Base-by-base conservation (phyloP, 2,113 vertebrate species). In the Willisornis vidua region DNA sequence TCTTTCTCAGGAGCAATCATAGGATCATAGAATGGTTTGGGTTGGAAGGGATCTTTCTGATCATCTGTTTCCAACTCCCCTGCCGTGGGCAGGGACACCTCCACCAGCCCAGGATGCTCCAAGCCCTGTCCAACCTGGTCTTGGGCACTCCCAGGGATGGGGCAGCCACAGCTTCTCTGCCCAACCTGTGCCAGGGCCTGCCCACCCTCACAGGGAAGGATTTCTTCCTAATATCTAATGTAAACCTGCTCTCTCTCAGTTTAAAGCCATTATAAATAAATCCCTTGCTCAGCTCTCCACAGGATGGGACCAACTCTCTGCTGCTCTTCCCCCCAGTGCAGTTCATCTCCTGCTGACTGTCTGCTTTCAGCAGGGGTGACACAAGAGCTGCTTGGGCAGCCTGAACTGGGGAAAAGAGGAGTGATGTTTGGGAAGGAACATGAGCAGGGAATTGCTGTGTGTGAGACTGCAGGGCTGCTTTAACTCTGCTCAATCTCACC, bases 111-210 rank as follows among this genome's bases (percentile, higher is more conserved):
- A 37, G 31, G 54, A 0, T 66, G 20, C 26, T 45, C 59, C 49
- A 2, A n/a, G 4, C 19, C 10, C 23, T 0, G 0, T 20, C 75
- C 51, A 73, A 0, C 22, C 52, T 66, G 59, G 6, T 14, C 51
- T 37, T 33, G 77, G 31, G 1, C 68, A 52, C 16, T 74, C 0
- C 45, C 68, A 74, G 68, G 85, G 52, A 66, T 66, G 67, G 35
- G 51, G 20, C 76, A 88, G 35, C 67, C 43, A 6, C 75, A 72
- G 58, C 49, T 41, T 0, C 48, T 55, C 41, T 71, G 84, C 39
- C 39, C 39, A 39, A 28, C 3, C n/a, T 48, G 35, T 57, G 35
- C 58, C 58, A 73, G 25, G 66, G 18, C 35, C 28, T 19, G 0
- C 0, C 17, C 76, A 16, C 33, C 19, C 61, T 52, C 4, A 0